Conservation (phyloP, 2,888 invertebrate species). For the Acleris laterana region DNA sequence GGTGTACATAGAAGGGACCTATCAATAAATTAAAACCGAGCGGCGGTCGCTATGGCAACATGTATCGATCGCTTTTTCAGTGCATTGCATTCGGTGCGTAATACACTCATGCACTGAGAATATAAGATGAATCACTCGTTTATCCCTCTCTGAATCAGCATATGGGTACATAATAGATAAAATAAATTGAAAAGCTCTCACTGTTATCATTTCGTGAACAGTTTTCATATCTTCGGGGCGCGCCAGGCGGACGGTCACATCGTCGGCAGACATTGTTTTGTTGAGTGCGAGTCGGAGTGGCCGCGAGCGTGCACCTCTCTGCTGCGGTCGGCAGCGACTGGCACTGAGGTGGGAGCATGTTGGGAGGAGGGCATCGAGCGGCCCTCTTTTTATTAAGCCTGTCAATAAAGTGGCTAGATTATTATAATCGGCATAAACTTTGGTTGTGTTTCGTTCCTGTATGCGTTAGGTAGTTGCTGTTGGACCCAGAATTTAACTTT, state of each 20-base stretch:
- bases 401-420: no score
- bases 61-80: no score
- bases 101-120: no score
- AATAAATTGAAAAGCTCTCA: conserved; percentile 13
- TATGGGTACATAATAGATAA: neutral
- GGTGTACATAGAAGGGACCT: no score
- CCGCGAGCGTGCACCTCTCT: neutral
- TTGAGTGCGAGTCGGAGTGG: neutral
- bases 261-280: conserved; percentile 3
- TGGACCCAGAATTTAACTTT: no score
- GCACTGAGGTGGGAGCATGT: neutral
- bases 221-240: conserved; percentile 34
- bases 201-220: conserved; percentile 32
- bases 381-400: neutral
- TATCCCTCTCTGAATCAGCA: neutral
- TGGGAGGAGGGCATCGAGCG: neutral
- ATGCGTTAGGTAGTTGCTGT: no score
- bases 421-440: no score
- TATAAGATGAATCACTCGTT: neutral
- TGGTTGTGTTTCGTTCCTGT: no score
- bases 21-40: no score
- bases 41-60: no score
- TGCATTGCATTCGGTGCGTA: no score
- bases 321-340: conserved; percentile 4
- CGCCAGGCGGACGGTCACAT: conserved; percentile 21